Conservation (phyloP, 2,888 invertebrate species). For the Taenaris catops region DNA sequence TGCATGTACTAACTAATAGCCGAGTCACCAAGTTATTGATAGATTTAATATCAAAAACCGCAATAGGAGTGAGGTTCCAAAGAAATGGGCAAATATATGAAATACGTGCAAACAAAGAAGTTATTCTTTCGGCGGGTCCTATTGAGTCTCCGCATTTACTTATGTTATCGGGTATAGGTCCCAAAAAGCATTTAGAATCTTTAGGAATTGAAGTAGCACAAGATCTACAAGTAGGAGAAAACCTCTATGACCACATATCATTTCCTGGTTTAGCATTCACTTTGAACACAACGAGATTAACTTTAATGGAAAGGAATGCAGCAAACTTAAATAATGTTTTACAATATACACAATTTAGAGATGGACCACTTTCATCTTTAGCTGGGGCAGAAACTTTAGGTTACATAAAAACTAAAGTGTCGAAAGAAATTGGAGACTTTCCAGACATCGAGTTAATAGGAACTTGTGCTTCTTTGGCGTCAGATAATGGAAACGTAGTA, state of each 20-base stretch:
- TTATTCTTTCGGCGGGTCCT: constrained; percentile 84
- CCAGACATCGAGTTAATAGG: constrained; percentile 84
- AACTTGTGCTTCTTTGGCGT: constrained; percentile 74
- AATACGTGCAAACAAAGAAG: constrained; percentile 71
- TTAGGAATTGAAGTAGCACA: constrained; percentile 80
- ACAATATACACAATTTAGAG: constrained; percentile 56
- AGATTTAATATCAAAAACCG: constrained; percentile 70
- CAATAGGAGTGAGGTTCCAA: constrained; percentile 52
- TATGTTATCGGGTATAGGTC: constrained; percentile 84
- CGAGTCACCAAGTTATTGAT: constrained; percentile 80
- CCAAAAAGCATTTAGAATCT: constrained; percentile 76
- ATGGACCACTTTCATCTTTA: constrained; percentile 73
- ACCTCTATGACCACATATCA: constrained; percentile 84
- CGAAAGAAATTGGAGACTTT: constrained; percentile 69
- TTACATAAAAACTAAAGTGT: constrained; percentile 79
- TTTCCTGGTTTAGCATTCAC: constrained; percentile 78
- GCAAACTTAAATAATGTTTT: constrained; percentile 46
- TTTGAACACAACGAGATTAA: constrained; percentile 60
- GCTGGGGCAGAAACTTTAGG: constrained; percentile 80
- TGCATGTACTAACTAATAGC: constrained; percentile 76
- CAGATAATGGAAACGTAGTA: constrained; percentile 71
- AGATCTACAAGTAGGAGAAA: constrained; percentile 83
- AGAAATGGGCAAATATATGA: constrained; percentile 62
- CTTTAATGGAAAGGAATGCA: constrained; percentile 42
- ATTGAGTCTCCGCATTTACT: constrained; percentile 89